phyloP scores from a whole-genome alignment of 2,113 vertebrate species.

The Erpornis zantholeuca region DNA sequence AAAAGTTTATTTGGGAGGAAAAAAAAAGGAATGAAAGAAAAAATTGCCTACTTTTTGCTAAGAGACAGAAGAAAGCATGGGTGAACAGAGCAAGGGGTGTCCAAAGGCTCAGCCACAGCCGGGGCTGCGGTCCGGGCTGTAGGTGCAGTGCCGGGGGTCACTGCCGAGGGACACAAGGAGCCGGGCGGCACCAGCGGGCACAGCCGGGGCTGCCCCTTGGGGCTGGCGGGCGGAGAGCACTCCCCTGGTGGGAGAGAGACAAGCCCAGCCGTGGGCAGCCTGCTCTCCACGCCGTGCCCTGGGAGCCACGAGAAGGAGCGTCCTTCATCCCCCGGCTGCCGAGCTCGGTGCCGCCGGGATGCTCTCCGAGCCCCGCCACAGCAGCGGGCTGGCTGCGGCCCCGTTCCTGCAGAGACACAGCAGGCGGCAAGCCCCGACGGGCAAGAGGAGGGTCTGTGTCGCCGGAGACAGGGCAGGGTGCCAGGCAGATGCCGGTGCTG shows the following conservation, averaged over 20 bases:
- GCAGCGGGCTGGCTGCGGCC: fast-evolving
- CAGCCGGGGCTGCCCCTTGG: not conserved
- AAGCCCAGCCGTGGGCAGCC: fast-evolving
- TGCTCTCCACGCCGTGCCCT: fast-evolving
- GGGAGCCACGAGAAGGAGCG: fast-evolving
- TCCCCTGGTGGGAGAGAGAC: fast-evolving
- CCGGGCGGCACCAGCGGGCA: not conserved
- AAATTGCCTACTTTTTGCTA: not conserved
- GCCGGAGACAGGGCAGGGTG: not conserved
- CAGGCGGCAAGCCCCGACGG: fast-evolving
- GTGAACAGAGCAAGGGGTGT: not conserved
- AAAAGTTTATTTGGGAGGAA: not conserved
- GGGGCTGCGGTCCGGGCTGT: fast-evolving
- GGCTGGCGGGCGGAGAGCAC: fast-evolving
- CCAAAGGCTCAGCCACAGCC: not conserved
- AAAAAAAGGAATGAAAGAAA: not conserved
- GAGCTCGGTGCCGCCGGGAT: fast-evolving
- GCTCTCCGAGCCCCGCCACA: not conserved
- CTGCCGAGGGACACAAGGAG: fast-evolving
- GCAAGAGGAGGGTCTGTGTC: not conserved
- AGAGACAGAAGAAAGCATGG: not conserved
- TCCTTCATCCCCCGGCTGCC: not conserved
- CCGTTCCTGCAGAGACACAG: fast-evolving
- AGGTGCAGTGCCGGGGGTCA: fast-evolving
- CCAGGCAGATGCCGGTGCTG: not conserved